These are phyloP conservation scores for Musca vetustissima DNA, from an alignment of 1,140 invertebrate species.

Conservation along the genomic window DNA sequence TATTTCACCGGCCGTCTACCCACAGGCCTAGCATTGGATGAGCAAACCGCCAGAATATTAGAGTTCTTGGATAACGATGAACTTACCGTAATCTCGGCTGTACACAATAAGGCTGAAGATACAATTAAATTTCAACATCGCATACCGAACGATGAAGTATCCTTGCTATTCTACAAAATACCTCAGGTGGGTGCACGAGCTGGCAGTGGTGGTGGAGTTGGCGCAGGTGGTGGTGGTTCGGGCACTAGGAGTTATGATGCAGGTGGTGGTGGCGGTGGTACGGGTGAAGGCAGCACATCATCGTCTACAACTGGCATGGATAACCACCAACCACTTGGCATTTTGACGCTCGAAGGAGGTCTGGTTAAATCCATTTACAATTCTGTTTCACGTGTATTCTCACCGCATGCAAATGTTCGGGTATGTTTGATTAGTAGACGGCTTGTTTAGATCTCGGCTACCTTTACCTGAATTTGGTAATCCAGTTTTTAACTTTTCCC, in stretches of 20 bases:
- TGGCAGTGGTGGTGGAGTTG: background rate
- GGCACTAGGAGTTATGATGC: background rate
- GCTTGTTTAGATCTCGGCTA: background rate
- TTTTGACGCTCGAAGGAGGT: slow-evolving; percentile 55
- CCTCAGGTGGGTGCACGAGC: slow-evolving; percentile 41
- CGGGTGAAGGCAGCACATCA: background rate
- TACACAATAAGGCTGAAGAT: slow-evolving; percentile 49
- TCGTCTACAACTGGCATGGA: background rate
- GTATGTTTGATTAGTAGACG: slow-evolving; percentile 36
- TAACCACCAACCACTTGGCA: slow-evolving; percentile 40
- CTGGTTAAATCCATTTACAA: slow-evolving; percentile 57
- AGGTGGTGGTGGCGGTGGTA: slow-evolving; percentile 17
- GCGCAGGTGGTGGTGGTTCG: background rate
- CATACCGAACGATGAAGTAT: slow-evolving; percentile 53
- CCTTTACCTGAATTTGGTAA: background rate
- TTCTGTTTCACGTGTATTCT: slow-evolving; percentile 55
- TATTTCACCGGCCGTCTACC: slow-evolving; percentile 41
- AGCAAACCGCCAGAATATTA: slow-evolving; percentile 47
- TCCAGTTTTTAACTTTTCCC: background rate
- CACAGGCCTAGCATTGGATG: slow-evolving; percentile 43
- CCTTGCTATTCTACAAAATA: slow-evolving; percentile 56
- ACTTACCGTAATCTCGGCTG: slow-evolving; percentile 52
- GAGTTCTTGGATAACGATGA: slow-evolving; percentile 55
- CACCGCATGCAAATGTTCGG: slow-evolving; percentile 43
- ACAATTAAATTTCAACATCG: slow-evolving; percentile 55